Conservation (phyloP, 2,797 vertebrate species). For the Protosalanx chinensis region DNA sequence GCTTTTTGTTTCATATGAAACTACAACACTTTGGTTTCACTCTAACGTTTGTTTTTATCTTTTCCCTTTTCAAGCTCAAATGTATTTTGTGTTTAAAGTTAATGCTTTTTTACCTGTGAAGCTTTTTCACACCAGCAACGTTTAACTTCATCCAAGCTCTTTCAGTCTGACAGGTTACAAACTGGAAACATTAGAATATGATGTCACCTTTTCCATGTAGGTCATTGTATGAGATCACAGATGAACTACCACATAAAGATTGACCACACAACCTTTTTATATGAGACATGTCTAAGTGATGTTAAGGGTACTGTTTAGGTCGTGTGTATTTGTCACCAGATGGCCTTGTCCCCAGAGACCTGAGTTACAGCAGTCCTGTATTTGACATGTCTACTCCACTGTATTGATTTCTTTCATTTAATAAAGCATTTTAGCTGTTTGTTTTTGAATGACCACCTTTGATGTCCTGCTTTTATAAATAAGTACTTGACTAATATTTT, state of each 20-base stretch:
- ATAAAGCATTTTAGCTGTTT: constrained; percentile 53
- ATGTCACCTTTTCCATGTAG: background rate
- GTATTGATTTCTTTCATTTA: constrained; percentile 54
- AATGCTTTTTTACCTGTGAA: too few relatives aligned
- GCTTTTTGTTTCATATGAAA: constrained; percentile 20
- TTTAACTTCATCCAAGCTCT: too few relatives aligned
- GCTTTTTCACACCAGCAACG: too few relatives aligned
- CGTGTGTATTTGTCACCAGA: constrained; percentile 19
- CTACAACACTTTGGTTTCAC: background rate
- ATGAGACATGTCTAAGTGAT: background rate
- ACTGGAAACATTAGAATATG: too few relatives aligned
- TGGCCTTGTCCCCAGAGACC: constrained; percentile 13
- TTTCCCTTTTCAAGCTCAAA: too few relatives aligned
- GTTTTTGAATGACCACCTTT: background rate
- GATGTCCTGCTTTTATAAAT: too few relatives aligned
- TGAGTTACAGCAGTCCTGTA: constrained; percentile 11
- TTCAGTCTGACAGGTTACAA: too few relatives aligned
- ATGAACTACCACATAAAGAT: background rate
- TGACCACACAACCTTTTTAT: background rate
- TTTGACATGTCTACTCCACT: constrained; percentile 34
- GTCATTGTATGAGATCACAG: background rate
- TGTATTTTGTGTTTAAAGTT: too few relatives aligned
- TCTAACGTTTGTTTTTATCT: too few relatives aligned
- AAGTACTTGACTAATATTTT: too few relatives aligned
- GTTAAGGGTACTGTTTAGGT: background rate